These are phyloP conservation scores for Proterorhinus semilunaris DNA, from an alignment of 2,113 vertebrate genomes.

Conservation along the genomic window DNA sequence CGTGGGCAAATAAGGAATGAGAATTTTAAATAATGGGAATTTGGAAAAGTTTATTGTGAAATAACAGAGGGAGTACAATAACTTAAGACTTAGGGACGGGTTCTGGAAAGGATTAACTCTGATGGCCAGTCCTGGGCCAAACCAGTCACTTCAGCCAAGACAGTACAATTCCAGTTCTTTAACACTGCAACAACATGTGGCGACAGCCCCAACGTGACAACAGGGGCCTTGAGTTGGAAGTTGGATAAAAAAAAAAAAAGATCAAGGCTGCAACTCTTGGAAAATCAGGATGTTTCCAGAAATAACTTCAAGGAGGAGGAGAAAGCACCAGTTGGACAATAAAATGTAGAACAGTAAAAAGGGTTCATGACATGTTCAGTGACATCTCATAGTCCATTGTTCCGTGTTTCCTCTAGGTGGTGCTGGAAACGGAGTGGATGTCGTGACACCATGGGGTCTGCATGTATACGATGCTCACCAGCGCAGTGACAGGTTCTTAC, in stretches of 20 bases:
- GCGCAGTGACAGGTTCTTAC: constrained; percentile 73
- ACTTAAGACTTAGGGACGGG: constrained; percentile 74
- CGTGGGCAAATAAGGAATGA: constrained; percentile 18
- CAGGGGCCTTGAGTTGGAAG: not conserved
- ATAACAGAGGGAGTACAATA: constrained; percentile 77
- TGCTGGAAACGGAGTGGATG: constrained; percentile 73
- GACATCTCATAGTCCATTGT: constrained; percentile 80
- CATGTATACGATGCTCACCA: constrained; percentile 69
- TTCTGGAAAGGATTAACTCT: constrained; percentile 41
- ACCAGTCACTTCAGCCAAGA: constrained; percentile 72
- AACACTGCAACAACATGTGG: constrained; percentile 51
- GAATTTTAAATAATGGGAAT: constrained; percentile 54
- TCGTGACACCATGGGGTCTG: constrained; percentile 83
- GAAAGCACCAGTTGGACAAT: constrained; percentile 66
- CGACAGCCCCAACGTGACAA: constrained; percentile 25
- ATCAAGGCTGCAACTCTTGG: constrained; percentile 22
- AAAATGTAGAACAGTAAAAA: constrained; percentile 55
- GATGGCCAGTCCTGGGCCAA: constrained; percentile 75
- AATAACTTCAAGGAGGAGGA: constrained; percentile 44
- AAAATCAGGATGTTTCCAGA: constrained; percentile 22
- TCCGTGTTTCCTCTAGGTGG: constrained; percentile 70
- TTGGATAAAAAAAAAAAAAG: constrained; percentile 30
- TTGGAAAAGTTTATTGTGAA: constrained; percentile 83
- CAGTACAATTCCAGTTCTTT: constrained; percentile 49
- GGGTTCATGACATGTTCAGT: constrained; percentile 60